phyloP scores from a whole-genome alignment of 2,888 invertebrate genomes.

The Melangyna quadrimaculata region DNA sequence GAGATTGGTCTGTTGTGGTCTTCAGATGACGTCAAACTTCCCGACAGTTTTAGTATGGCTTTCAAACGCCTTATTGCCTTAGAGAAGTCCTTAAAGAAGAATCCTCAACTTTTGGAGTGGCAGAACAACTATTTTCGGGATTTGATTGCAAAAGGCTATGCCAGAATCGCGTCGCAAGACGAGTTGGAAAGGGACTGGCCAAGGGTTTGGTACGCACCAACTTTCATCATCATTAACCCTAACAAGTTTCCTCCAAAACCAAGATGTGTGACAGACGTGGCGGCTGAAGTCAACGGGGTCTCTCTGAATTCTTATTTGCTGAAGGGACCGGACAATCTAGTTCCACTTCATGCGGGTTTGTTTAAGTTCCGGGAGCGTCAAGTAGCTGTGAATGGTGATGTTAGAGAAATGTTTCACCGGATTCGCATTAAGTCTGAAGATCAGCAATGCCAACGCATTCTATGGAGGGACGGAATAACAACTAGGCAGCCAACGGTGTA shows the following conservation, averaged over 20 bases:
- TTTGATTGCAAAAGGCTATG: conserved; percentile 51
- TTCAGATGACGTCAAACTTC: conserved; percentile 1
- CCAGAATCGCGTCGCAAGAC: conserved; percentile 38
- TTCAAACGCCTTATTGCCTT: conserved; percentile 27
- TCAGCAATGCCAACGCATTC: conserved; percentile 35
- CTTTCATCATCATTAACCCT: conserved; percentile 58
- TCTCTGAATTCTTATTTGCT: conserved; percentile 53
- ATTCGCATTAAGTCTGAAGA: conserved; percentile 16
- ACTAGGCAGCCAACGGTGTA: conserved; percentile 22
- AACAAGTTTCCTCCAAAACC: conserved; percentile 43
- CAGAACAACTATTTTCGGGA: conserved; percentile 46
- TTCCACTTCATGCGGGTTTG: conserved; percentile 38
- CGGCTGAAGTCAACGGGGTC: conserved; percentile 42
- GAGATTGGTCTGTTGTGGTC: background rate
- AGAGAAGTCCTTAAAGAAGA: conserved; percentile 47
- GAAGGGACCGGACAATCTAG: conserved; percentile 54
- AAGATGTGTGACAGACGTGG: conserved; percentile 55
- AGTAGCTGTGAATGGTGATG: conserved; percentile 58
- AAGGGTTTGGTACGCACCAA: conserved; percentile 73
- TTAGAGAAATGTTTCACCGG: conserved; percentile 61
- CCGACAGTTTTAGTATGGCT: conserved; percentile 56
- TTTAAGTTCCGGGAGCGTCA: conserved; percentile 57
- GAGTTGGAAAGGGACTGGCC: conserved; percentile 29
- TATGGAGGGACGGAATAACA: conserved; percentile 56
- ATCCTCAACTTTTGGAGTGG: conserved; percentile 28